These are phyloP conservation scores for Bellardia bayeri DNA, from an alignment of 2,888 invertebrate genomes.

Conservation along the genomic window DNA sequence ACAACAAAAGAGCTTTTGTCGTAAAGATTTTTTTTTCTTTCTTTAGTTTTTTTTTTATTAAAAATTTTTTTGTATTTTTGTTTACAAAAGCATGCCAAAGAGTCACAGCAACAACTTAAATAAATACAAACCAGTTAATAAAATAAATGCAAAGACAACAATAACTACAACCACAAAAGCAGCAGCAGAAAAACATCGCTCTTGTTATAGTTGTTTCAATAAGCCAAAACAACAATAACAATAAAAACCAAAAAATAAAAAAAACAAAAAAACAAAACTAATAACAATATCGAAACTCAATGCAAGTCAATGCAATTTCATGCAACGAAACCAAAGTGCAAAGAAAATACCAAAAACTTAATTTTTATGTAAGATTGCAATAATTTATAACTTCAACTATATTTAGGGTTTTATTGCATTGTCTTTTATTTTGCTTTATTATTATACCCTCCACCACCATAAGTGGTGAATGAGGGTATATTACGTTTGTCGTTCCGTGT, in stretches of 20 bases:
- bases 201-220: conserved; percentile 60
- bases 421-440: not conserved
- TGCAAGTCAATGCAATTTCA: conserved; percentile 18
- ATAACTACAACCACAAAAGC: not conserved
- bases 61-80: conserved; percentile 25
- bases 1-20: conserved; percentile 64
- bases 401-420: not conserved
- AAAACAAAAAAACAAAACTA: not conserved
- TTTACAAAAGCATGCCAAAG: conserved; percentile 66
- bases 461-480: no score
- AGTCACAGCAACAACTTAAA: conserved; percentile 30
- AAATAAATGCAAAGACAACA: conserved; percentile 44
- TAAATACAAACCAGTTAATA: conserved; percentile 68
- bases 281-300: conserved; percentile 22
- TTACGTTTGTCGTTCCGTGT: no score
- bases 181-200: conserved; percentile 28
- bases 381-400: conserved; percentile 21
- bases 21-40: conserved; percentile 20
- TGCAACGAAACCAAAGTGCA: conserved; percentile 9
- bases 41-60: conserved; percentile 20
- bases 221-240: conserved; percentile 37
- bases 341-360: conserved; percentile 40
- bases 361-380: conserved; percentile 50
- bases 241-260: not conserved
- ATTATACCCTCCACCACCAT: no score